Conservation (phyloP, 2,113 vertebrate genomes). For the Argyrosomus japonicus region DNA sequence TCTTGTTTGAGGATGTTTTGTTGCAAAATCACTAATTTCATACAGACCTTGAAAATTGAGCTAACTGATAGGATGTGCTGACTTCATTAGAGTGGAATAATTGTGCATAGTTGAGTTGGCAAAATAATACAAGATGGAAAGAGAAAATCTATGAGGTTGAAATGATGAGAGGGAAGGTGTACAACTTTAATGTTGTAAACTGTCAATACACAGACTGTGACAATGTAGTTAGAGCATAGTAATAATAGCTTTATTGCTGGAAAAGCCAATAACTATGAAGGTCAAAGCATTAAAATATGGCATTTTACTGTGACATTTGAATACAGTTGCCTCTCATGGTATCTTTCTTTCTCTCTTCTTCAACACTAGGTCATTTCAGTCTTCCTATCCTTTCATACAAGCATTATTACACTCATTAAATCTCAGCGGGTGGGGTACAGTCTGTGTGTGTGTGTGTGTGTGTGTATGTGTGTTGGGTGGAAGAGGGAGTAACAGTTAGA, state of each 20-base stretch:
- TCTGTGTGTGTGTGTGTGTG: neutral
- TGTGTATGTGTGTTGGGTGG: slow-evolving; percentile 17
- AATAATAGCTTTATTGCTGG: slow-evolving; percentile 53
- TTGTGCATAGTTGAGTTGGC: neutral
- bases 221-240: slow-evolving; percentile 28
- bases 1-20: slow-evolving; percentile 4
- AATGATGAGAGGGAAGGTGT: neutral
- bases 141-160: neutral
- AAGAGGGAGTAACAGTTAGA: slow-evolving; percentile 48
- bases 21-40: neutral
- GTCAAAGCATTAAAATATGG: slow-evolving; percentile 62
- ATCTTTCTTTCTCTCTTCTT: slow-evolving; percentile 34
- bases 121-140: slow-evolving; percentile 5
- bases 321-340: slow-evolving; percentile 30
- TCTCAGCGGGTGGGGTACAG: slow-evolving; percentile 51
- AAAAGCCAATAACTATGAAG: slow-evolving; percentile 66
- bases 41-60: neutral
- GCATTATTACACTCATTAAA: slow-evolving; percentile 60
- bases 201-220: slow-evolving; percentile 22
- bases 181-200: slow-evolving; percentile 22
- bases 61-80: neutral
- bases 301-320: slow-evolving; percentile 67
- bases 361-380: slow-evolving; percentile 35
- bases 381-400: slow-evolving; percentile 47
- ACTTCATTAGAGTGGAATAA: neutral